Evolutionary conservation across 2,888 invertebrate species (phyloP), one percentile per base, ranked within the genome.

Genomic region (Selenia dentaria): DNA sequence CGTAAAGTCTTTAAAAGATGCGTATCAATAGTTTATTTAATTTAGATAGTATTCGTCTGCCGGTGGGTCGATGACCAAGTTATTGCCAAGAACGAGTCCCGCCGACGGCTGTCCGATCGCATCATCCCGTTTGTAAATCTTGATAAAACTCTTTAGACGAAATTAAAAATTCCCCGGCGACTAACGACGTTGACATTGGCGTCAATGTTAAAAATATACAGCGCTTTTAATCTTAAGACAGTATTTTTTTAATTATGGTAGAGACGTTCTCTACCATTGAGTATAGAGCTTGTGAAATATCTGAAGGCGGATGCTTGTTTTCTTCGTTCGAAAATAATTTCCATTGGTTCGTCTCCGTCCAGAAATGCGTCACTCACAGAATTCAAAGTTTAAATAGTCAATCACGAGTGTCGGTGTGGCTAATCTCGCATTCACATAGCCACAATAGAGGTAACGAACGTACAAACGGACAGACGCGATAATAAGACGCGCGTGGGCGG

Each of bases 391-490:
- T 86, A 85, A 87, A 89, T 88, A 89, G 88, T 88, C 88, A 86
- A 89, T 89, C 87, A 89, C 81, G 86, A 81, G 77, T 70, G 79
- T 68, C 74, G 75, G 79, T 82, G 86, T 84, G 80, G 88, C 87
- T 85, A 87, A 90, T 87, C 88, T 83, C 72, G 78, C 83, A 84
- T 87, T 84, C 85, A 84, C 68, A n/a, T n/a, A 67, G 66, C 67
- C 76, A 89, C 89, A 89, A 89, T 89, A 68, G 85, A 76, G 79
- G 85, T 90, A 90, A 89, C 89, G 89, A 90, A 88, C 88, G 83
- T 74, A 85, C 87, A 75, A 75, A 84, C 86, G 76, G 80, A 86
- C 86, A 81, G 84, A 74, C 83, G 80, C 79, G 83, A 76, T 87
- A 88, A 86, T 87, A 87, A 87, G 88, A 81, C 74, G 78, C 83